Base-by-base conservation (phyloP, 1,140 invertebrate genomes). In the Neodiprion fabricii region DNA sequence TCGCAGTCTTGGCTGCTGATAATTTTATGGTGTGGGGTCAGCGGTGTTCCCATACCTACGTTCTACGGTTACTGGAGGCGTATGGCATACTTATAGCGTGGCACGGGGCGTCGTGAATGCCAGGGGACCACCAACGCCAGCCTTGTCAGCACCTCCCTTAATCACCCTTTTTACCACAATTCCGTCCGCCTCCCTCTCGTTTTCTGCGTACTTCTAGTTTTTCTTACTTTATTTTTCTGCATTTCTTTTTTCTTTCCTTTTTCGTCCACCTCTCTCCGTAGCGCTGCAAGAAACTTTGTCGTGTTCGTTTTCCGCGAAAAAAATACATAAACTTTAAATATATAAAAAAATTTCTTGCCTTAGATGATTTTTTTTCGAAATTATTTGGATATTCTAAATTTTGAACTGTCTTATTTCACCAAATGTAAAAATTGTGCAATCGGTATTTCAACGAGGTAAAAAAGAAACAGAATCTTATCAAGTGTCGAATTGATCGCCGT, bases 61-160 rank as follows among this genome's bases (percentile, higher is more conserved):
- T 5, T 40, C 2, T 40, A 40, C 0, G 28, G 28, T 40, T 40
- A 40, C 28, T 40, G 28, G 2, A 40, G 28, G 4, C 53, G 9
- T 61, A 17, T 12, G 53, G n/a, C 53, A 61, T 17, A 17, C 53
- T 14, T 61, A 40, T 40, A 40, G 28, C 28, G 3, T 8, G 53
- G 53, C n/a, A 61, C 53, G n/a, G 53, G n/a, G 9, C 53, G n/a
- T 61, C 11, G 53, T 17, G 53, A 9, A 61, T 61, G 53, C 53
- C 53, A 61, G 53, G 53, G 9, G 53, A 61, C 78, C 79, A 79
- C 75, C 75, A 74, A 72, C 71, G 73, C 76, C 67, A 81, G 80
- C 80, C 70, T 76, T 81, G 80, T 81, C 80, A 81, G 80, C 80
- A 81, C 80, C 80, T 79, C 76, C 77, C 78, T 61, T 81, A 81